Percentiles rank a stretch among this genome's conserved stretches.
These are phyloP conservation scores for Beris chalybata DNA, from an alignment of 2,888 invertebrate genomes.

Conservation along the genomic window DNA sequence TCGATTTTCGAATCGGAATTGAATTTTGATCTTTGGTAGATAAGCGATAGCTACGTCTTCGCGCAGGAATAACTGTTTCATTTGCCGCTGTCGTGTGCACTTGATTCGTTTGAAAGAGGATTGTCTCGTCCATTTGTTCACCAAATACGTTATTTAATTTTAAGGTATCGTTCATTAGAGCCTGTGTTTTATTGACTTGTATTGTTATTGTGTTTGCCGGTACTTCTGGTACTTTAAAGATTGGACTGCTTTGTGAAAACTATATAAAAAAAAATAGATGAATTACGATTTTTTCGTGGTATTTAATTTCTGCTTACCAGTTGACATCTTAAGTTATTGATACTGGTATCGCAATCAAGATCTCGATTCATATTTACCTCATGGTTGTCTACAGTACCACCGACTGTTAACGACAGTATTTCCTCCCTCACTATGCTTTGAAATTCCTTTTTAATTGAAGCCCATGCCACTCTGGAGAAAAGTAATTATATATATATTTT, in stretches of 20 bases:
- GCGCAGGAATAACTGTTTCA: slow-evolving; percentile 28
- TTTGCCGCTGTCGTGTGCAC: slow-evolving; percentile 13
- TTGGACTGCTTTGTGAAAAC: slow-evolving; percentile 24
- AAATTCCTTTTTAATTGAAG: slow-evolving; percentile 33
- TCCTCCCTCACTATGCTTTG: slow-evolving; percentile 40
- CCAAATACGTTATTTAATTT: neutral
- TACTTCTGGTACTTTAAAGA: slow-evolving; percentile 43
- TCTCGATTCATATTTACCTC: no score
- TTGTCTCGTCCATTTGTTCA: slow-evolving; percentile 12
- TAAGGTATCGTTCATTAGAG: neutral
- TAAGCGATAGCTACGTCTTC: neutral
- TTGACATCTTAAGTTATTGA: neutral
- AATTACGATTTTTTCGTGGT: no score
- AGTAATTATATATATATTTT: no score
- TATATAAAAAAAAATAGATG: no score
- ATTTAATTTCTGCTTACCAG: neutral
- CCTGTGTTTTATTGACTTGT: neutral
- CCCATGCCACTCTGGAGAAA: neutral
- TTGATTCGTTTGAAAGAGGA: slow-evolving; percentile 5
- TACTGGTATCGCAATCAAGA: no score
- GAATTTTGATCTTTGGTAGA: neutral
- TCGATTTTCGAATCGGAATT: slow-evolving; percentile 5
- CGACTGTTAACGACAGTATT: slow-evolving; percentile 31
- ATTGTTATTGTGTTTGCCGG: slow-evolving; percentile 26
- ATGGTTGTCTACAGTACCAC: neutral